Conservation (phyloP, 1,140 invertebrate species). For the Anthonomus grandis region DNA sequence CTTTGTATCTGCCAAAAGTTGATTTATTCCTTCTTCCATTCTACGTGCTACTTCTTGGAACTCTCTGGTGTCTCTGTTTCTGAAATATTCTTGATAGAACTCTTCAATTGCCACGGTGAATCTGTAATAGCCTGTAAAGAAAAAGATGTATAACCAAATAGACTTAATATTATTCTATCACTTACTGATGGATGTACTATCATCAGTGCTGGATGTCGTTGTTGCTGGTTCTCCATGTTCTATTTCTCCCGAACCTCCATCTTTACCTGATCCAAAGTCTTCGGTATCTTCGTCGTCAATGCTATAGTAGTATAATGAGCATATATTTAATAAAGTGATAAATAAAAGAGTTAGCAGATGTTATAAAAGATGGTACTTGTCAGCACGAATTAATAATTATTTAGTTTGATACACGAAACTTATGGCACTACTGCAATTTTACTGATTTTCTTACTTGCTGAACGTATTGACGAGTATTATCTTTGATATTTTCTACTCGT, state of each 20-base stretch:
- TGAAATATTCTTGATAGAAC: conserved; percentile 43
- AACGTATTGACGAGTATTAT: too few relatives aligned
- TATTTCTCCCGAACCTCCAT: conserved; percentile 13
- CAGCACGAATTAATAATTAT: too few relatives aligned
- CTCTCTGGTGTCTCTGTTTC: conserved; percentile 42
- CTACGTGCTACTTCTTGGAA: conserved; percentile 46
- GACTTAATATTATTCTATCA: not conserved
- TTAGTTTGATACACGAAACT: too few relatives aligned
- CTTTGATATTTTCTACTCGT: too few relatives aligned
- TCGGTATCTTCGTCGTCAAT: conserved; percentile 14
- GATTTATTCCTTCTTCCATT: conserved; percentile 45
- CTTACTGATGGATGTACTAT: conserved; percentile 5
- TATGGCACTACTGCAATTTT: too few relatives aligned
- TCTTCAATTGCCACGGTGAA: conserved; percentile 49
- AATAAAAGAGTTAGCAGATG: too few relatives aligned
- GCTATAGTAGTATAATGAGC: conserved; percentile 1
- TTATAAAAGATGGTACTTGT: too few relatives aligned
- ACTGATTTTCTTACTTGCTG: too few relatives aligned
- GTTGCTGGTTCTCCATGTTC: not conserved
- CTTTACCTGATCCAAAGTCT: conserved; percentile 11
- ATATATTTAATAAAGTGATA: too few relatives aligned
- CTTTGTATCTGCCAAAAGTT: conserved; percentile 43
- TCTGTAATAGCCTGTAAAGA: conserved; percentile 45
- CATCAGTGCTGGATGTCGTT: not conserved
- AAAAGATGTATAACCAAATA: not conserved